A percentile compares a stretch with the other conserved stretches of the same genome.
These are phyloP conservation scores for Oxygymnocypris stewartii DNA, from an alignment of 2,113 vertebrate genomes.

Conservation along the genomic window DNA sequence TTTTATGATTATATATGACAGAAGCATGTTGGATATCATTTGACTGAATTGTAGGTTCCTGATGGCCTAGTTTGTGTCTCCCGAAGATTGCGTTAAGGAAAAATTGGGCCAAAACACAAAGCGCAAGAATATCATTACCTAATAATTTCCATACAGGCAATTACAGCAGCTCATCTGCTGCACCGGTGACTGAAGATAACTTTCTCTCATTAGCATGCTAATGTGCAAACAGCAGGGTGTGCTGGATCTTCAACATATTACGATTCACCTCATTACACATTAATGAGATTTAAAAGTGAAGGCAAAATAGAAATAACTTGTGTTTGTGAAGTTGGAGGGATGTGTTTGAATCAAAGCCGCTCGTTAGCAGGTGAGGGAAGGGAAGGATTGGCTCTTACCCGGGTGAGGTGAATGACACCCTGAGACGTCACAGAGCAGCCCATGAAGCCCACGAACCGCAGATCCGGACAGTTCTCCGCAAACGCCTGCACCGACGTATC, in stretches of 20 bases:
- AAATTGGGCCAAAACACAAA: conserved; percentile 38
- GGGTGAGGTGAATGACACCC: conserved; percentile 97
- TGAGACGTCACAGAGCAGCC: conserved; percentile 97
- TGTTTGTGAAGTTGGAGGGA: background rate
- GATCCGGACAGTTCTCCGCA: conserved; percentile 92
- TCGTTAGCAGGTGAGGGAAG: background rate
- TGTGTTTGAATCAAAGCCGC: background rate
- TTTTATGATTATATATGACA: background rate
- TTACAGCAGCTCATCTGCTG: conserved; percentile 49
- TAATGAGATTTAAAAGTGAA: conserved; percentile 81
- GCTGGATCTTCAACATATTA: conserved; percentile 68
- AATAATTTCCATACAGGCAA: conserved; percentile 59
- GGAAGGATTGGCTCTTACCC: conserved; percentile 75
- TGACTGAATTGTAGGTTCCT: background rate
- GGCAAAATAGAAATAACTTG: conserved; percentile 34
- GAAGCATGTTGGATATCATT: background rate
- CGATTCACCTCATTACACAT: conserved; percentile 80
- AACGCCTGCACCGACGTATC: conserved; percentile 92
- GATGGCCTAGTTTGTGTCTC: background rate
- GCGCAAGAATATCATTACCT: conserved; percentile 50
- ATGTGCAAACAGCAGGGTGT: conserved; percentile 77
- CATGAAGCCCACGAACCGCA: conserved; percentile 98
- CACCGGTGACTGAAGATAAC: conserved; percentile 62
- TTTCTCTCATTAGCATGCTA: conserved; percentile 79
- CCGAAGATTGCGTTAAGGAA: background rate